phyloP scores from a whole-genome alignment of 2,888 invertebrate genomes.

The Tipula unca region DNA sequence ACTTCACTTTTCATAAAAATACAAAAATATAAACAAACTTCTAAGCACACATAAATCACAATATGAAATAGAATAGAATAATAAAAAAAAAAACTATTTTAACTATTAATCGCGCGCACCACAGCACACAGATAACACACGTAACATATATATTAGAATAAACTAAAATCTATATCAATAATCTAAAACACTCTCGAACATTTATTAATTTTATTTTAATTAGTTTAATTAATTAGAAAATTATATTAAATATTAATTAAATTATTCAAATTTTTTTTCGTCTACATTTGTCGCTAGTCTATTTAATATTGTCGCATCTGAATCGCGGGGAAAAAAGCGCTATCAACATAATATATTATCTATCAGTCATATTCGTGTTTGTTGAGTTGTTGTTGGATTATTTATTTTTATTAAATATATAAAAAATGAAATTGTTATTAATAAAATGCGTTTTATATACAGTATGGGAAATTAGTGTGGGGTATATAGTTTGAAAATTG shows the following conservation, averaged over 20 bases:
- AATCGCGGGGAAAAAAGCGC: background rate
- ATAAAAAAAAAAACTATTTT: background rate
- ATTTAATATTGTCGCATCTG: background rate
- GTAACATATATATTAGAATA: background rate
- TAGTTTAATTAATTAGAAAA: background rate
- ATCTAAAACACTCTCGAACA: background rate
- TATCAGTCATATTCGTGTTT: background rate
- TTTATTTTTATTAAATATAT: background rate
- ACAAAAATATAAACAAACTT: background rate
- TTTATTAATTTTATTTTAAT: background rate
- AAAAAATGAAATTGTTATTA: background rate
- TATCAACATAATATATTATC: background rate
- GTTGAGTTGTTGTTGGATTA: background rate
- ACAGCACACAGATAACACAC: background rate
- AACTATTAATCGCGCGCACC: background rate
- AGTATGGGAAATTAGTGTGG: background rate
- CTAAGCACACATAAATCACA: background rate
- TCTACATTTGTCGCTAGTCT: background rate
- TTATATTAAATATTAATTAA: background rate
- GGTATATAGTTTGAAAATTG: background rate
- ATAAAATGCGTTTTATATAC: conserved; percentile 3
- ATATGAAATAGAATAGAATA: background rate
- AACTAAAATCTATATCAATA: background rate
- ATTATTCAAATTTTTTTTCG: background rate
- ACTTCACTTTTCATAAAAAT: background rate